phyloP scores from a whole-genome alignment of 2,888 invertebrate species.

The Metopia argyrocephala region DNA sequence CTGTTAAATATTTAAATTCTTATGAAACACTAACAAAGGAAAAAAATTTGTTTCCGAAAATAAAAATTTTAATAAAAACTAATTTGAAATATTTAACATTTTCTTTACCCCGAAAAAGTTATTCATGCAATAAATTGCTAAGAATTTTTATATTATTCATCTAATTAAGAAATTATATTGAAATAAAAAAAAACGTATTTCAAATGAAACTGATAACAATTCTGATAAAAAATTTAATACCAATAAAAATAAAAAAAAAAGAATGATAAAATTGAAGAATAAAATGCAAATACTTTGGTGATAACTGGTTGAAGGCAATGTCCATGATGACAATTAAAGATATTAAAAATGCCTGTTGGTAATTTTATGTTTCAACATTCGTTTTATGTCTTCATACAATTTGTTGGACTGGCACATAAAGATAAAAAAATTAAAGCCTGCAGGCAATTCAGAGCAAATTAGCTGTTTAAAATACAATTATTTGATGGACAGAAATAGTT shows the following conservation, averaged over 20 bases:
- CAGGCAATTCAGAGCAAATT: too few relatives aligned
- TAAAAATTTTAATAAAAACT: too few relatives aligned
- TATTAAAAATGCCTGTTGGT: constrained; percentile 13
- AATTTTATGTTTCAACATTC: constrained; percentile 45
- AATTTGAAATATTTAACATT: too few relatives aligned
- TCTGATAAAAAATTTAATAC: background rate
- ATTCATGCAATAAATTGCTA: constrained; percentile 1
- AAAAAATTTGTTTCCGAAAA: too few relatives aligned
- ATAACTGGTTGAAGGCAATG: background rate
- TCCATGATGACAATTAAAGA: constrained; percentile 11
- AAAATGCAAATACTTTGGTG: background rate
- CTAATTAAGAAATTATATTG: background rate
- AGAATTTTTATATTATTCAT: constrained; percentile 10
- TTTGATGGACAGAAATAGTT: too few relatives aligned
- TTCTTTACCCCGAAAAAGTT: too few relatives aligned
- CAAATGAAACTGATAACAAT: background rate
- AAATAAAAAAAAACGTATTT: background rate
- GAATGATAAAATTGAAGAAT: background rate
- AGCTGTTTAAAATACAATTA: too few relatives aligned
- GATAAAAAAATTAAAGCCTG: too few relatives aligned
- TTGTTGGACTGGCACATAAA: too few relatives aligned
- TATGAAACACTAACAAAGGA: too few relatives aligned
- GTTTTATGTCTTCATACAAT: constrained; percentile 1
- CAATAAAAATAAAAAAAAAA: background rate
- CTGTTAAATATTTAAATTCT: too few relatives aligned